Evolutionary conservation across 53 echinoderm and acorn worm genomes (phyloP), one percentile per base, ranked within the genome.

Genomic region (Crossaster papposus): DNA sequence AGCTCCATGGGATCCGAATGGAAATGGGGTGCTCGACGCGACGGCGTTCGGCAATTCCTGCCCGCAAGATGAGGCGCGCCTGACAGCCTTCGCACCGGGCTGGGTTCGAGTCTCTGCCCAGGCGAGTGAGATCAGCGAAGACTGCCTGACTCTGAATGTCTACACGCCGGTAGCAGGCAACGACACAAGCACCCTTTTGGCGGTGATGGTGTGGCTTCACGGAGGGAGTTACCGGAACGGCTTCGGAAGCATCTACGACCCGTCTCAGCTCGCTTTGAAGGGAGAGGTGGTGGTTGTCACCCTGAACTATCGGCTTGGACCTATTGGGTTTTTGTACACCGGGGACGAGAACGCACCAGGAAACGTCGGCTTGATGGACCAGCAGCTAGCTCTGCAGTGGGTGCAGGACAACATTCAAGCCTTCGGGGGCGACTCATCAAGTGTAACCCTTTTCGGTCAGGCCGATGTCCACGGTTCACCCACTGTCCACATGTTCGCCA

Each of bases 351-450:
- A 78, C 71, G 91, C 95, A 11, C 54, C 77, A 2, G 96, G 96
- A 14, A 96, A 96, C 80, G 91, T 91, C 79, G 96, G 92, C 13
- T 85, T 96, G 15, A 79, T 92, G 32, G 97, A 97, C 68, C 97
- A 97, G 79, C 92, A 94, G 20, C 79, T 95, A 70, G 97, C 92
- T 52, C 52, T 95, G n/a, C 72, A 77, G 38, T 97, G 95, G 95
- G 91, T 97, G 22, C 89, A 93, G 54, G 83, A 91, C 30, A 94
- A 97, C 90, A 97, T 97, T 29, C 35, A 72, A 10, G 65, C 51
- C 22, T 97, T 97, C 78, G 97, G 96, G 31, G 97, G 97, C 52
- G 93, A 95, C 62, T 91, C 92, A 14, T 64, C 51, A 17, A 53
- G 87, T 14, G 94, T 97, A 10, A 95, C 96, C 30, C 90, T 96